Evolutionary conservation across 1,140 invertebrate genomes (phyloP).

Genomic region (Pseudomyrmex gracilis): DNA sequence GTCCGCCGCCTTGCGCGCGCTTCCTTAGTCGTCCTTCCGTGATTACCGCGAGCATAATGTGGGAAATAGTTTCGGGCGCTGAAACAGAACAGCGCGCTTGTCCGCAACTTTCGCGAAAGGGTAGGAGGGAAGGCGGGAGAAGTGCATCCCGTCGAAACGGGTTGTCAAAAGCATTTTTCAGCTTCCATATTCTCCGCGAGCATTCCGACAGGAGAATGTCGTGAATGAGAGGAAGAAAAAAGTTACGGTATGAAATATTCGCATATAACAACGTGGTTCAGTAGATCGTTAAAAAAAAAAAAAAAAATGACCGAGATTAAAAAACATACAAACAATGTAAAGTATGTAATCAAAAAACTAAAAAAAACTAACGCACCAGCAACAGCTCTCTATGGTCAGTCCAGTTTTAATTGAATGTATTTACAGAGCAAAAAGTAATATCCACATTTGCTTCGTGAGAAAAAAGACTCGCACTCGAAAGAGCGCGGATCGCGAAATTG

Average conservation of each 20-base stretch:
- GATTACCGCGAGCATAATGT: conserved; percentile 63
- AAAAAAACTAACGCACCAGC: too few species aligned
- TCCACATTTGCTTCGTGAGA: neutral
- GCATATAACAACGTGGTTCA: conserved; percentile 27
- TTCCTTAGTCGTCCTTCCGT: conserved; percentile 47
- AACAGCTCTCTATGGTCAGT: too few species aligned
- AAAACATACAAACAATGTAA: neutral
- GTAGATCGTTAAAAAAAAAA: conserved; percentile 40
- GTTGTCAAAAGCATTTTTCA: conserved; percentile 57
- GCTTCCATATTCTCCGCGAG: conserved; percentile 26
- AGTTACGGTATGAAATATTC: conserved; percentile 20
- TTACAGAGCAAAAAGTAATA: neutral
- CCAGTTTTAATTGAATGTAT: neutral
- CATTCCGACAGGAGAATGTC: conserved; percentile 35
- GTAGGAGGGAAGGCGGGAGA: conserved; percentile 28
- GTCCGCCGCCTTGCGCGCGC: conserved; percentile 22
- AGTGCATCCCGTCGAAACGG: conserved; percentile 8
- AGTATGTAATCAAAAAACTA: neutral
- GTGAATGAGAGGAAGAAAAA: neutral
- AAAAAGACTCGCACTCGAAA: neutral
- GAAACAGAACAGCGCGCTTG: conserved; percentile 50
- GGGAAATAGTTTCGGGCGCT: conserved; percentile 61
- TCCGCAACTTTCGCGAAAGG: conserved; percentile 17
- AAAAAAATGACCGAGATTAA: neutral
- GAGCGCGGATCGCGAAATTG: neutral